A percentile compares a stretch with the other conserved stretches of the same genome.
Evolutionary conservation across 2,113 vertebrate species (phyloP).

Genomic region (Onychorhynchus coronatus): DNA sequence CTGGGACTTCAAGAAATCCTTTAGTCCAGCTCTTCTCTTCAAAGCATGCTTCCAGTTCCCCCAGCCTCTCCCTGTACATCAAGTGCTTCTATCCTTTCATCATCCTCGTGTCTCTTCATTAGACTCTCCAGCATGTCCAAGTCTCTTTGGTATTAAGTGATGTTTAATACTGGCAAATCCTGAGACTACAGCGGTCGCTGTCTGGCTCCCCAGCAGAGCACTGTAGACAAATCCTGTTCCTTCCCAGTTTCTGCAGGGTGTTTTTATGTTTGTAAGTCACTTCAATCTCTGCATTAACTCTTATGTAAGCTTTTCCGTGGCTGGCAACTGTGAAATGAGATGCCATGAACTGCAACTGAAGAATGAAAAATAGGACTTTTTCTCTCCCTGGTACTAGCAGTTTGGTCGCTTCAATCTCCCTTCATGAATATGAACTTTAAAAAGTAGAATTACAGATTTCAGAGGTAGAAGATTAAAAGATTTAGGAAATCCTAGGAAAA

Average conservation of each 20-base stretch:
- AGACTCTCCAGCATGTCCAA: not conserved
- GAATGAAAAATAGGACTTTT: not conserved
- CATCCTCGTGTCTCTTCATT: not conserved
- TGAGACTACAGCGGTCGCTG: not conserved
- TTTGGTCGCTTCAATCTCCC: slow-evolving; percentile 11
- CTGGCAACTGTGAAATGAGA: not conserved
- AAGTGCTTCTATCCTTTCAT: not conserved
- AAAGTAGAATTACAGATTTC: slow-evolving; percentile 17
- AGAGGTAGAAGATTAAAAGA: slow-evolving; percentile 17
- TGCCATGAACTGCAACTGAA: not conserved
- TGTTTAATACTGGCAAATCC: not conserved
- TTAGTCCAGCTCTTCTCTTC: not conserved
- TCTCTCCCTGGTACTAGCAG: not conserved
- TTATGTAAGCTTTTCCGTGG: not conserved
- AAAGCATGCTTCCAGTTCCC: not conserved
- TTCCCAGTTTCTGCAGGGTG: not conserved
- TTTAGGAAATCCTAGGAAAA: slow-evolving; percentile 11
- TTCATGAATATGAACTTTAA: not conserved
- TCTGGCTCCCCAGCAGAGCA: not conserved
- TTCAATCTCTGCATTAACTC: not conserved
- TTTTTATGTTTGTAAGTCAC: not conserved
- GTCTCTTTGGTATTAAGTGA: not conserved
- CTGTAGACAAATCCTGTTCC: not conserved
- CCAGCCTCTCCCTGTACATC: not conserved
- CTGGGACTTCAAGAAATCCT: not conserved